Evolutionary conservation across 2,888 invertebrate genomes (phyloP).

Genomic region (Cheilosia vulpina): DNA sequence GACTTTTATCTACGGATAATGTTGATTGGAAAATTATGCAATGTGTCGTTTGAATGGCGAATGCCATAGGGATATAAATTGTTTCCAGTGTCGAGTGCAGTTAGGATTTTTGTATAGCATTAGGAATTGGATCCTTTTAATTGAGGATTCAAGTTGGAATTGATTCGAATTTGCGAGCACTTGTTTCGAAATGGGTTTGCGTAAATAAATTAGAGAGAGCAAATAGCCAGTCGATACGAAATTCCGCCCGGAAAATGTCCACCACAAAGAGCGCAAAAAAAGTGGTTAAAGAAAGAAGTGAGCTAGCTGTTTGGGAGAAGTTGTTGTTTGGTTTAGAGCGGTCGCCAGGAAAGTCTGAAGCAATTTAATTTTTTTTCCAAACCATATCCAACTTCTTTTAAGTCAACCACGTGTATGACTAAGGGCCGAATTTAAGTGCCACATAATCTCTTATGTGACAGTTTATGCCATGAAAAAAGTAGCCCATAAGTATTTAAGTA

Average conservation of each 20-base stretch:
- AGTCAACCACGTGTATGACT: too few relatives aligned
- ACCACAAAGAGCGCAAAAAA: too few relatives aligned
- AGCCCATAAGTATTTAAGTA: too few relatives aligned
- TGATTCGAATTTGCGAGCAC: constrained; percentile 55
- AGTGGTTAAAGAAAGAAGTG: too few relatives aligned
- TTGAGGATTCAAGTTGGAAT: constrained; percentile 64
- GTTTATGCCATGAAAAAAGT: too few relatives aligned
- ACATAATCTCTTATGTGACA: too few relatives aligned
- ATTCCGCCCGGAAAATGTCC: background rate
- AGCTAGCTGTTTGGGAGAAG: too few relatives aligned
- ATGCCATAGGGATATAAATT: constrained; percentile 66
- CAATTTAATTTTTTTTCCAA: too few relatives aligned
- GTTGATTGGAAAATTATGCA: constrained; percentile 75
- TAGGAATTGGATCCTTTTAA: constrained; percentile 63
- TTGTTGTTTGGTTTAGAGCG: too few relatives aligned
- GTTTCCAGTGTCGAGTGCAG: constrained; percentile 29
- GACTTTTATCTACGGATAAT: constrained; percentile 73
- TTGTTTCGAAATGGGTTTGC: constrained; percentile 39
- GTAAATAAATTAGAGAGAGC: constrained; percentile 34
- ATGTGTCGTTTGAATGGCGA: constrained; percentile 68
- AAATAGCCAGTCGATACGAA: background rate
- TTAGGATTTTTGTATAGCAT: constrained; percentile 50
- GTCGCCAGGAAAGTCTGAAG: too few relatives aligned
- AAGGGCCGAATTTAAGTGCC: too few relatives aligned
- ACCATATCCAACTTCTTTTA: too few relatives aligned